These are phyloP conservation scores for Hafferia zeledoni DNA, from an alignment of 2,797 vertebrate genomes.

Conservation along the genomic window DNA sequence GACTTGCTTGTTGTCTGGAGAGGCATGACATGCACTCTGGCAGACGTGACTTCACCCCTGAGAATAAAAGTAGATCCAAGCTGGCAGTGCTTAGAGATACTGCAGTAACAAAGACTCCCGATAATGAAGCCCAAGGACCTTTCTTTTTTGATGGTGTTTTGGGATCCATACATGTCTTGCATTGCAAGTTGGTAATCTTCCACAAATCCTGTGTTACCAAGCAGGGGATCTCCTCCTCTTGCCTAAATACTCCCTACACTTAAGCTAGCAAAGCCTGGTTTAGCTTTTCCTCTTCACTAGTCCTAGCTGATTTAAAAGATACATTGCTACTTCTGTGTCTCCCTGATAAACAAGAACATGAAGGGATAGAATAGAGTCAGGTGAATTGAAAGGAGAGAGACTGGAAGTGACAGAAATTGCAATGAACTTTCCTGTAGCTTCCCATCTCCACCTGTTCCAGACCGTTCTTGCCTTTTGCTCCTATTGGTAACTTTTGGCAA, in stretches of 20 bases:
- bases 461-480: background rate
- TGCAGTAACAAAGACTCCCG: background rate
- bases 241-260: background rate
- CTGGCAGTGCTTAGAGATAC: background rate
- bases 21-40: background rate
- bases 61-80: background rate
- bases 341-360: background rate
- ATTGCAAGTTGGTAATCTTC: background rate
- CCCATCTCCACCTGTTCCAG: background rate
- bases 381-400: background rate
- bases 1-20: background rate
- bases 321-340: background rate
- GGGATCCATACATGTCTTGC: background rate
- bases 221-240: background rate
- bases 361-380: background rate
- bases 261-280: background rate
- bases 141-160: background rate
- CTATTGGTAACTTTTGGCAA: background rate
- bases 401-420: background rate
- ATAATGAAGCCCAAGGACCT: background rate
- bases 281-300: background rate
- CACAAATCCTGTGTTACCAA: background rate
- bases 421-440: background rate
- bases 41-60: background rate
- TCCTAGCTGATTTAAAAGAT: background rate